Evolutionary conservation across 2,888 invertebrate species (phyloP).

Genomic region (Colostygia pectinataria): DNA sequence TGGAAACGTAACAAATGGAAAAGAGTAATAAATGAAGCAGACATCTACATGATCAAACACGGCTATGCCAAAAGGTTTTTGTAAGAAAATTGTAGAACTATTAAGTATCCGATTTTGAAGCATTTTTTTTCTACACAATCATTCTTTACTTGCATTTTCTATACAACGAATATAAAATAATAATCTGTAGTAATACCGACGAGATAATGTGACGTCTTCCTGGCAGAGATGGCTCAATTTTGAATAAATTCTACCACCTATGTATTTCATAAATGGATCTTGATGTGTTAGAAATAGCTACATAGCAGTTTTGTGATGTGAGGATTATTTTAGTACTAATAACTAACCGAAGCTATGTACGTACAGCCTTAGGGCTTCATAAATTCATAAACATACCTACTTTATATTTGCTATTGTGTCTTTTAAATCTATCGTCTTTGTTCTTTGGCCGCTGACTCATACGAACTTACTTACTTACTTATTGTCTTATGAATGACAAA

Average conservation of each 20-base stretch:
- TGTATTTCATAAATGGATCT: too few relatives aligned
- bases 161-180: constrained; percentile 44
- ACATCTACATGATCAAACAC: background rate
- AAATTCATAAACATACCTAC: too few relatives aligned
- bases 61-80: background rate
- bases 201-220: constrained; percentile 37
- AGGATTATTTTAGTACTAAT: too few relatives aligned
- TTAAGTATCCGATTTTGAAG: constrained; percentile 6
- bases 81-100: background rate
- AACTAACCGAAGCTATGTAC: too few relatives aligned
- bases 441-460: too few relatives aligned
- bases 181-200: constrained; percentile 10
- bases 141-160: constrained; percentile 40
- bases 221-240: constrained; percentile 31
- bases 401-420: too few relatives aligned
- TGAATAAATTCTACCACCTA: constrained; percentile 3
- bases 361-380: too few relatives aligned
- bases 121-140: constrained; percentile 32
- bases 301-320: too few relatives aligned
- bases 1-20: constrained; percentile 70
- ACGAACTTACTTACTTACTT: too few relatives aligned
- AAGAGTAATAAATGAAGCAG: constrained; percentile 46
- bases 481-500: too few relatives aligned
- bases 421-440: too few relatives aligned
- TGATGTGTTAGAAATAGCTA: too few relatives aligned